These are phyloP conservation scores for Manis pentadactyla DNA, from an alignment of 2,797 vertebrate genomes.

Conservation along the genomic window DNA sequence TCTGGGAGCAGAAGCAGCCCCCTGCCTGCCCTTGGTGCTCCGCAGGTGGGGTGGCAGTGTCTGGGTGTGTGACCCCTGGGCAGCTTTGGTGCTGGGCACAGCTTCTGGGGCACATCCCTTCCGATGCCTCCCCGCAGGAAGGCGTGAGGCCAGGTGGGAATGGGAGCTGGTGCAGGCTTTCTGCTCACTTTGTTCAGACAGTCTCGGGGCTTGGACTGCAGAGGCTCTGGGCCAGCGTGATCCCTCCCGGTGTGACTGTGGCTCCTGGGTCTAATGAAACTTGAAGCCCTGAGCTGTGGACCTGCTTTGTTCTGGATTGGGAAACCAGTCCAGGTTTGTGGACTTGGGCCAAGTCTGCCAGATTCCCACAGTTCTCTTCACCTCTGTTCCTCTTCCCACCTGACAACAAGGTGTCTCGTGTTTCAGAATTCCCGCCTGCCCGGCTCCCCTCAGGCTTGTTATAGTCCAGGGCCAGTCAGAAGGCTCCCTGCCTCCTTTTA, in stretches of 20 bases:
- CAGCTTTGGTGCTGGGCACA: not conserved
- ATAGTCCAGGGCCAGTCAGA: not conserved
- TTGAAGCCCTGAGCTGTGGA: not conserved
- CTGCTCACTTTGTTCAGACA: not conserved
- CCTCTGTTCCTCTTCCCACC: not conserved
- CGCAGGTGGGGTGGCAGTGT: not conserved
- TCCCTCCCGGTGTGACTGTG: not conserved
- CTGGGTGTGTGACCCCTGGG: not conserved
- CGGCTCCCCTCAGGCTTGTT: not conserved
- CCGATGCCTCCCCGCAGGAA: not conserved
- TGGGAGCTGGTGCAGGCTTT: no score
- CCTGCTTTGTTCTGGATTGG: slow-evolving; percentile 42
- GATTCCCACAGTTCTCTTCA: not conserved
- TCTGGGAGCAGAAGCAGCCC: no score
- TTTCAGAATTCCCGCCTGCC: not conserved
- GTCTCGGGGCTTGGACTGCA: no score
- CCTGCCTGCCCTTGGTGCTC: not conserved
- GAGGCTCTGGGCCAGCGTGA: not conserved
- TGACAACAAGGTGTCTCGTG: rapidly evolving
- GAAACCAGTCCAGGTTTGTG: slow-evolving; percentile 49
- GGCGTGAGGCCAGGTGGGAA: not conserved
- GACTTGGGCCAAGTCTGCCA: slow-evolving; percentile 50
- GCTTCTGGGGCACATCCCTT: not conserved
- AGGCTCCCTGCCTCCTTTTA: not conserved
- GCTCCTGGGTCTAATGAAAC: slow-evolving; percentile 52